Percentiles rank a stretch among this genome's conserved stretches.
Evolutionary conservation across 2,888 invertebrate species (phyloP).

Genomic region (Carcina quercana): DNA sequence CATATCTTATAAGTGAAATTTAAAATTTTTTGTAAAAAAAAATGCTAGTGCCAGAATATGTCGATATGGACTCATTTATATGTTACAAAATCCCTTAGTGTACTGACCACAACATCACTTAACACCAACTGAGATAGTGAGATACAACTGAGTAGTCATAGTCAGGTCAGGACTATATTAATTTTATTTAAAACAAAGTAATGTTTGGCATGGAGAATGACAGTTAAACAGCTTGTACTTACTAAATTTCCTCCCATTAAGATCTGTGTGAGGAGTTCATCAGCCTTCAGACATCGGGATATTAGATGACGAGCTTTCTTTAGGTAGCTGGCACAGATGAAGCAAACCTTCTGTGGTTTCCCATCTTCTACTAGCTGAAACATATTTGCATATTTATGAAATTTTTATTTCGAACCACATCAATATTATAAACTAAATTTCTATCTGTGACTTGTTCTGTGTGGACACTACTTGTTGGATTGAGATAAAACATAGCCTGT

Average conservation of each 20-base stretch:
- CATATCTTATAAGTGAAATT: too few relatives aligned
- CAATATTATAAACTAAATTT: too few relatives aligned
- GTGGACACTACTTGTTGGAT: too few relatives aligned
- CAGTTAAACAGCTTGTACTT: constrained; percentile 1
- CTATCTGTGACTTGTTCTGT: too few relatives aligned
- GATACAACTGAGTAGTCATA: neutral
- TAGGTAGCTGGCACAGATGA: constrained; percentile 29
- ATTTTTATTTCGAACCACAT: too few relatives aligned
- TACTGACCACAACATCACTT: too few relatives aligned
- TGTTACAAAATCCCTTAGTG: too few relatives aligned
- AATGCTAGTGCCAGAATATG: too few relatives aligned
- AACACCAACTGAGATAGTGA: neutral
- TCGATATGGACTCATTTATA: too few relatives aligned
- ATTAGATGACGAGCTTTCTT: constrained; percentile 24
- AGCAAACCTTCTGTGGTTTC: constrained; percentile 25
- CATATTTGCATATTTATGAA: too few relatives aligned
- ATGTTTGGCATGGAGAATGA: neutral
- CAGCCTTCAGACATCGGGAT: constrained; percentile 23
- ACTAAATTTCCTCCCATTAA: constrained; percentile 20
- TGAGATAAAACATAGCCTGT: too few relatives aligned
- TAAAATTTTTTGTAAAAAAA: too few relatives aligned
- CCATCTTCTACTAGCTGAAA: constrained; percentile 24
- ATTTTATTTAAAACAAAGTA: neutral
- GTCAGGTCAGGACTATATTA: neutral
- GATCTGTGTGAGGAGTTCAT: constrained; percentile 23